Percentiles rank a stretch among this genome's conserved stretches.
Conservation (phyloP, 2,797 vertebrate genomes). For the Ctenochaetus hawaiiensis region DNA sequence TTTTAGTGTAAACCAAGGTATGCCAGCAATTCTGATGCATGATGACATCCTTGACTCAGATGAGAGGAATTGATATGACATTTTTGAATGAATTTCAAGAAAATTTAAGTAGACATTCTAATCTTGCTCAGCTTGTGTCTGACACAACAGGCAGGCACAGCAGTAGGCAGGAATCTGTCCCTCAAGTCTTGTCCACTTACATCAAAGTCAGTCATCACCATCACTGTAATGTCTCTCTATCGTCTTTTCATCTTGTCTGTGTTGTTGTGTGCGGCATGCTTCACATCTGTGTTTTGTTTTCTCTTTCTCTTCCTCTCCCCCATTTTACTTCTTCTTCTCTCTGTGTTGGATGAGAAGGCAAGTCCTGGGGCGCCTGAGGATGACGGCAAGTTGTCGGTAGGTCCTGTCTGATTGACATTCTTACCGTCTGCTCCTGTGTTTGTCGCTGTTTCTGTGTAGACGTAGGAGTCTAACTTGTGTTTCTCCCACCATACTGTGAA, state of each 20-base stretch:
- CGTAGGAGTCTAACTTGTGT: constrained; percentile 46
- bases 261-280: constrained; percentile 79
- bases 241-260: constrained; percentile 67
- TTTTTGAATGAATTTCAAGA: constrained; percentile 42
- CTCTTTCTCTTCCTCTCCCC: constrained; percentile 58
- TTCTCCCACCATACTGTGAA: constrained; percentile 56
- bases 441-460: constrained; percentile 68
- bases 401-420: constrained; percentile 82
- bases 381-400: constrained; percentile 94
- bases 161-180: constrained; percentile 56
- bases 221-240: constrained; percentile 64
- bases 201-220: constrained; percentile 63
- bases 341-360: constrained; percentile 86
- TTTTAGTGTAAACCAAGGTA: background rate
- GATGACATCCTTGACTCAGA: constrained; percentile 27
- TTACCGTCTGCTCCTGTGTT: constrained; percentile 69
- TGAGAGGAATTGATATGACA: constrained; percentile 33
- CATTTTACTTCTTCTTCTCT: constrained; percentile 81
- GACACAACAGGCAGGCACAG: constrained; percentile 37
- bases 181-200: constrained; percentile 69
- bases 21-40: background rate
- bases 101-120: constrained; percentile 43
- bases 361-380: constrained; percentile 89
- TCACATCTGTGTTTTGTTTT: constrained; percentile 86
- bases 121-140: constrained; percentile 39